A percentile compares a stretch with the other conserved stretches of the same genome.
Conservation (phyloP, 2,113 vertebrate genomes). For the Limanda limanda region DNA sequence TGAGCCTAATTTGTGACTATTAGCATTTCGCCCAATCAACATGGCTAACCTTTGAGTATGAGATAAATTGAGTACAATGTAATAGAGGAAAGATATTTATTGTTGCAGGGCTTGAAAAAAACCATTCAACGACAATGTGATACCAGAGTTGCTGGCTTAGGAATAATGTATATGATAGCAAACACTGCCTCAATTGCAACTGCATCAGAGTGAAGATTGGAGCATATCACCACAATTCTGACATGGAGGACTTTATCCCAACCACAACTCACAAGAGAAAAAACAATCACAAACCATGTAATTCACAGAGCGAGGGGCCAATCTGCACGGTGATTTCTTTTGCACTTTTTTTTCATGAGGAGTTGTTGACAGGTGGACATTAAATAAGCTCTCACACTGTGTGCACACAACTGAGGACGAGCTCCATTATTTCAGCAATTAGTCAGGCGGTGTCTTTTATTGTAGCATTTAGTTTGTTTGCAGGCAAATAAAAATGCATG, state of each 20-base stretch:
- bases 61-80: too few relatives aligned
- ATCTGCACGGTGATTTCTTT: not conserved
- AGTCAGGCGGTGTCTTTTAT: constrained; percentile 1
- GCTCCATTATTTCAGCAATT: constrained; percentile 21
- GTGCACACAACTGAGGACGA: constrained; percentile 5
- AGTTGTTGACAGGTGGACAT: constrained; percentile 54
- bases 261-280: constrained; percentile 20
- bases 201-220: not conserved
- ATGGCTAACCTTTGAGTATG: too few relatives aligned
- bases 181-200: not conserved
- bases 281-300: constrained; percentile 53
- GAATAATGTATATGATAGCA: not conserved
- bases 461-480: not conserved
- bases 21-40: too few relatives aligned
- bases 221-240: not conserved
- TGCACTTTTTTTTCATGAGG: constrained; percentile 2
- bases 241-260: not conserved
- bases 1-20: too few relatives aligned
- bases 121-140: too few relatives aligned
- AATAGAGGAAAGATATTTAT: too few relatives aligned
- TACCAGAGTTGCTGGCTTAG: not conserved
- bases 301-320: constrained; percentile 27
- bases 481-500: constrained; percentile 6
- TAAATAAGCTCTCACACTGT: constrained; percentile 6
- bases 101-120: not conserved